These are phyloP conservation scores for Indri indri DNA, from an alignment of 2,113 vertebrate genomes.

Conservation along the genomic window DNA sequence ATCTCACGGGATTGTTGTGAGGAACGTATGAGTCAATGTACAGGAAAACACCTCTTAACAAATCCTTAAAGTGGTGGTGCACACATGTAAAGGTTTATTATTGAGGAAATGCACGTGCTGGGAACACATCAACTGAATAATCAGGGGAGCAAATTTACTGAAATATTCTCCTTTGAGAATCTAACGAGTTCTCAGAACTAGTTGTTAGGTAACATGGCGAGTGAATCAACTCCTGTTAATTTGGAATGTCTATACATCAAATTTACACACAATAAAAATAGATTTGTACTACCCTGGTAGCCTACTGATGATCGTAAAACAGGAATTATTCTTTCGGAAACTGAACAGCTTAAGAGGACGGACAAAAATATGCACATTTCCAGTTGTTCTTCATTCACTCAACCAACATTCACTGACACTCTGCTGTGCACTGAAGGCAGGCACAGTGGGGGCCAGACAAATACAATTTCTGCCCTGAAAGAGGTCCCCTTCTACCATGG, in stretches of 20 bases:
- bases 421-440: neutral
- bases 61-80: neutral
- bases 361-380: neutral
- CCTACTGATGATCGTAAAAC: neutral
- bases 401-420: neutral
- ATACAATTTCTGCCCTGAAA: neutral
- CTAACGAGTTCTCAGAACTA: neutral
- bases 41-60: neutral
- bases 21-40: neutral
- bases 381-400: neutral
- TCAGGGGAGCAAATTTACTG: neutral
- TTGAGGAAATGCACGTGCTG: neutral
- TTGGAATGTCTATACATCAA: neutral
- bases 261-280: neutral
- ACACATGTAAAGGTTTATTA: neutral
- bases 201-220: neutral
- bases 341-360: neutral
- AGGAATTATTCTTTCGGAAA: neutral
- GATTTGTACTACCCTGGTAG: neutral
- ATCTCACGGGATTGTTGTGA: neutral
- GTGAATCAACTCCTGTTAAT: neutral
- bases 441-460: neutral
- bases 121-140: neutral
- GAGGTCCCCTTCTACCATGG: neutral
- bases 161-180: neutral